Evolutionary conservation across 2,888 invertebrate genomes (phyloP).

Genomic region (Pyrrhosoma nymphula): DNA sequence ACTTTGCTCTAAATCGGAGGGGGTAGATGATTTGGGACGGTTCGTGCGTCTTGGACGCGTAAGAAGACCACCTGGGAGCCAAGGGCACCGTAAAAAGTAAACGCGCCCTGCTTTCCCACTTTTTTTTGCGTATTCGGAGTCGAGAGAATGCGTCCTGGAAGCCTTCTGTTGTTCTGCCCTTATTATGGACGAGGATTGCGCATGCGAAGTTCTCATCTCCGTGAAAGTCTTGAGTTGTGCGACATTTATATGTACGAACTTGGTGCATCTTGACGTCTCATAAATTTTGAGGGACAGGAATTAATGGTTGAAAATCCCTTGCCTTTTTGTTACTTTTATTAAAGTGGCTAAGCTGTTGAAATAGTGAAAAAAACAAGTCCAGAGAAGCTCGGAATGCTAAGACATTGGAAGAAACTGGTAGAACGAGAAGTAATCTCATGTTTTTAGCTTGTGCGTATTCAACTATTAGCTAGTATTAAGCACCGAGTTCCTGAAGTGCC

Average conservation of each 20-base stretch:
- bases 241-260: background rate
- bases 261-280: background rate
- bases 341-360: too few species aligned
- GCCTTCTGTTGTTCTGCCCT: background rate
- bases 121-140: background rate
- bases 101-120: background rate
- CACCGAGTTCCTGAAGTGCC: too few species aligned
- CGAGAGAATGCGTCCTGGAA: background rate
- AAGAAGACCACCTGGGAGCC: background rate
- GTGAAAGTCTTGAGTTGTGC: background rate
- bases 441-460: too few species aligned
- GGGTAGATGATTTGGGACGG: background rate
- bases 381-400: too few species aligned
- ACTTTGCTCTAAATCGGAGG: background rate
- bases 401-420: too few species aligned
- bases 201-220: background rate
- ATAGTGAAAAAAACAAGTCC: too few species aligned
- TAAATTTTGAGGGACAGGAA: background rate
- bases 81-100: background rate
- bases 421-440: too few species aligned
- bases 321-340: too few species aligned
- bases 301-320: too few species aligned
- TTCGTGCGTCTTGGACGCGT: background rate
- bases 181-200: background rate
- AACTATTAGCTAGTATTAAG: too few species aligned